These are phyloP conservation scores for Enteromius paludinosus DNA, from an alignment of 2,797 vertebrate species.

Conservation along the genomic window DNA sequence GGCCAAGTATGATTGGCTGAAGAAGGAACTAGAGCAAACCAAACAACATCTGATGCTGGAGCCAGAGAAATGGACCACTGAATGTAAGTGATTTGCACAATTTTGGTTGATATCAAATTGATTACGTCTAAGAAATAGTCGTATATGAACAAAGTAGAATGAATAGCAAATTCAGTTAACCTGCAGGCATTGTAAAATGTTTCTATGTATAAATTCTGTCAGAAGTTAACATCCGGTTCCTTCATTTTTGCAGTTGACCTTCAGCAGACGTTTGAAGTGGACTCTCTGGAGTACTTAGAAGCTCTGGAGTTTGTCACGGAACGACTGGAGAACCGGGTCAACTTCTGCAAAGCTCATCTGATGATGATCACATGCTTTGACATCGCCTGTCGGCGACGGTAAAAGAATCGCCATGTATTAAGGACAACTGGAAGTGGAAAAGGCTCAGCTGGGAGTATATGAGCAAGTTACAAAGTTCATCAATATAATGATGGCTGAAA, in stretches of 20 bases:
- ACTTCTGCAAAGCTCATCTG: constrained; percentile 98
- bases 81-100: constrained; percentile 83
- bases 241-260: constrained; percentile 82
- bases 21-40: constrained; percentile 94
- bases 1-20: constrained; percentile 94
- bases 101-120: not conserved
- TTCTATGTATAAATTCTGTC: not conserved
- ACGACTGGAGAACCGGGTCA: constrained; percentile 93
- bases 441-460: constrained; percentile 30
- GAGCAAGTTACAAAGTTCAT: constrained; percentile 26
- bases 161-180: not conserved
- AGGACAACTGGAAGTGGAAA: constrained; percentile 44
- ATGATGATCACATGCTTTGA: constrained; percentile 99
- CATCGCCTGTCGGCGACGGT: constrained; percentile 89
- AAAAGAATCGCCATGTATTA: constrained; percentile 61
- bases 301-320: constrained; percentile 92
- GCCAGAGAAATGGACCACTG: constrained; percentile 93
- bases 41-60: constrained; percentile 97
- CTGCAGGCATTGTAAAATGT: not conserved
- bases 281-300: constrained; percentile 95
- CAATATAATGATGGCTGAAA: constrained; percentile 10
- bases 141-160: not conserved
- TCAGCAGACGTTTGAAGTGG: constrained; percentile 90
- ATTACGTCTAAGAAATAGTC: not conserved
- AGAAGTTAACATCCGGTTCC: not conserved